Evolutionary conservation across 2,888 invertebrate species (phyloP), one percentile per base, ranked within the genome.

Genomic region (Cheilosia variabilis): DNA sequence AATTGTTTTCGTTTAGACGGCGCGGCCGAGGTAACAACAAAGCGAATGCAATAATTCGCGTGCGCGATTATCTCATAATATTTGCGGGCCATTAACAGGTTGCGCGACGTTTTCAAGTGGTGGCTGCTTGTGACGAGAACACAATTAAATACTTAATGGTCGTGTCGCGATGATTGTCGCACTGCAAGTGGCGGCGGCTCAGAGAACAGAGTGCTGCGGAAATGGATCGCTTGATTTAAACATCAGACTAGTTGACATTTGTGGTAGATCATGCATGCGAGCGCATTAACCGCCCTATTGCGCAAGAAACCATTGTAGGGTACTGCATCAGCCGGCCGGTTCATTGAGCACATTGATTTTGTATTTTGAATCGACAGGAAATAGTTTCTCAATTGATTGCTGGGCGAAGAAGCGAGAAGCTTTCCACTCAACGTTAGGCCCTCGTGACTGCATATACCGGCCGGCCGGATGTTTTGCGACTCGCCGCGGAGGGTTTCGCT

Each of bases 31-130:
- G 45, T 53, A 50, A 63, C 69, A 43, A 52, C 72, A 72, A 60
- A 68, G 62, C n/a, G 60, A 57, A 75, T 73, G 45, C 24, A 75
- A 60, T 80, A 75, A 84, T 76, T 76, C 80, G 80, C 84, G 84
- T 71, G 80, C 60, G 80, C 55, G 80, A 80, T 84, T 75, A 79
- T 84, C 79, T 79, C 79, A 75, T 65, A 84, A 69, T 83, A 75
- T 62, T 68, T 79, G 63, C 65, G 58, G 41, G 58, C 65, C 75
- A 79, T 79, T 84, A 79, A 79, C 84, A 80, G 79, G 75, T 75
- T 73, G 66, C 24, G 66, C 65, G 60, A 78, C 78, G 55, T 83
- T 77, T 68, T 57, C 79, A 76, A 80, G 69, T 80, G 84, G 10
- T 53, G 63, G 47, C 24, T 27, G 75, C 60, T 76, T 58, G 57